A percentile compares a stretch with the other conserved stretches of the same genome.
Evolutionary conservation across 2,888 invertebrate genomes (phyloP).

Genomic region (Coleophora flavipennella): DNA sequence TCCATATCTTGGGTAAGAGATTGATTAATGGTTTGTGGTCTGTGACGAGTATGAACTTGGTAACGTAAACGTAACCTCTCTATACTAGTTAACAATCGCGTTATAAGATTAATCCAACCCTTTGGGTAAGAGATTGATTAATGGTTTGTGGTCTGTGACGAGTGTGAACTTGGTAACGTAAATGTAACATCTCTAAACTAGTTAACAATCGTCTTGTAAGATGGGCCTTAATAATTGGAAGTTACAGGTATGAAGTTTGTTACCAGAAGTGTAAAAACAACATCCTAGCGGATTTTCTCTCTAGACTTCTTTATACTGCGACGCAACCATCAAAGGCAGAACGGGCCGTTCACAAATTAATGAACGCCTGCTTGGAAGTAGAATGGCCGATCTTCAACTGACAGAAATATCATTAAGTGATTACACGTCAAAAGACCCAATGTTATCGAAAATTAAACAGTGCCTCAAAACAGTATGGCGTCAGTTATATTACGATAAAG

Average conservation of each 20-base stretch:
- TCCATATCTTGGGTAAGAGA: constrained; percentile 7
- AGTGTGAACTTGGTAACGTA: too few species aligned
- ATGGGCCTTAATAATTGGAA: constrained; percentile 2
- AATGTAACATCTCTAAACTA: constrained; percentile 6
- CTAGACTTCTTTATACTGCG: neutral
- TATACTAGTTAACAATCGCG: too few species aligned
- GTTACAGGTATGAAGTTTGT: neutral
- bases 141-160: too few species aligned
- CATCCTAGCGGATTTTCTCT: constrained; percentile 1
- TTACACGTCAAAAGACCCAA: neutral
- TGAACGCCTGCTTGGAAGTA: constrained; percentile 1
- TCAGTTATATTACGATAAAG: neutral
- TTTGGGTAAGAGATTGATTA: too few species aligned
- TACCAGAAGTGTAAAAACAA: neutral
- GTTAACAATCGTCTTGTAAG: too few species aligned
- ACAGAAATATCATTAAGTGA: neutral
- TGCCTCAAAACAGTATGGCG: neutral
- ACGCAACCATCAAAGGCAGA: neutral
- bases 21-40: too few species aligned
- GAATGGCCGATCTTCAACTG: neutral
- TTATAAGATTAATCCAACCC: constrained; percentile 4
- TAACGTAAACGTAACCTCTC: too few species aligned
- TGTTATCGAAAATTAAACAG: neutral
- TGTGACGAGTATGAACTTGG: too few species aligned
- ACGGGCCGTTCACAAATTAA: neutral